phyloP scores from a whole-genome alignment of 2,888 invertebrate genomes.

The Fragum fragum region DNA sequence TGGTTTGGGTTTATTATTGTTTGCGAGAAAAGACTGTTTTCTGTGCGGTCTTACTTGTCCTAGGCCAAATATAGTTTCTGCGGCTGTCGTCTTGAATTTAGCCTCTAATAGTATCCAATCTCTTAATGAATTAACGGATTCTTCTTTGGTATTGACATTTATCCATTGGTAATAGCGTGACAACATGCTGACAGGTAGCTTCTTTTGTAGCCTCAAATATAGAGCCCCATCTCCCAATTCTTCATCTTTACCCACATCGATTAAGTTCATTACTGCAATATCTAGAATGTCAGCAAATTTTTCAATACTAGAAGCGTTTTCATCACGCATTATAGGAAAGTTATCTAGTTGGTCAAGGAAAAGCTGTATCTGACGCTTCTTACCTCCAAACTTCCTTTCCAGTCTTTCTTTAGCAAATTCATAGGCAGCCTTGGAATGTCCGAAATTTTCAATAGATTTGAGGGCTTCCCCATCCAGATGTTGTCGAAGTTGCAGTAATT shows the following conservation, averaged over 20 bases:
- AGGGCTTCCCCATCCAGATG: neutral
- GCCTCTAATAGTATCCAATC: slow-evolving; percentile 26
- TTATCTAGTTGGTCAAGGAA: neutral
- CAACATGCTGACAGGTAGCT: slow-evolving; percentile 30
- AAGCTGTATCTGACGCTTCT: neutral
- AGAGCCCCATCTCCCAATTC: neutral
- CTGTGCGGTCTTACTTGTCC: neutral
- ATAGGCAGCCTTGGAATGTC: neutral
- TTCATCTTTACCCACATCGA: neutral
- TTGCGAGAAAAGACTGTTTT: neutral
- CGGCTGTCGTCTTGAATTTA: slow-evolving; percentile 30
- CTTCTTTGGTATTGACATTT: slow-evolving; percentile 10
- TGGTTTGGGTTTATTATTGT: neutral
- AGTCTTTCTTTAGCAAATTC: neutral
- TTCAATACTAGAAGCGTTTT: neutral
- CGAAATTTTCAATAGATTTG: neutral
- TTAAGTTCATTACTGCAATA: slow-evolving; percentile 8
- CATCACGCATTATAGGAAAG: neutral
- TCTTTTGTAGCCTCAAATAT: neutral
- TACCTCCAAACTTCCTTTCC: neutral
- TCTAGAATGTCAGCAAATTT: slow-evolving; percentile 4
- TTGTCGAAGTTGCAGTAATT: neutral
- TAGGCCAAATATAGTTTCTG: slow-evolving; percentile 27
- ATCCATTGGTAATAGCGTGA: slow-evolving; percentile 35
- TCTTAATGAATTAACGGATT: slow-evolving; percentile 8